Evolutionary conservation across 1,140 invertebrate genomes (phyloP).

Genomic region (Ditylenchus dipsaci): DNA sequence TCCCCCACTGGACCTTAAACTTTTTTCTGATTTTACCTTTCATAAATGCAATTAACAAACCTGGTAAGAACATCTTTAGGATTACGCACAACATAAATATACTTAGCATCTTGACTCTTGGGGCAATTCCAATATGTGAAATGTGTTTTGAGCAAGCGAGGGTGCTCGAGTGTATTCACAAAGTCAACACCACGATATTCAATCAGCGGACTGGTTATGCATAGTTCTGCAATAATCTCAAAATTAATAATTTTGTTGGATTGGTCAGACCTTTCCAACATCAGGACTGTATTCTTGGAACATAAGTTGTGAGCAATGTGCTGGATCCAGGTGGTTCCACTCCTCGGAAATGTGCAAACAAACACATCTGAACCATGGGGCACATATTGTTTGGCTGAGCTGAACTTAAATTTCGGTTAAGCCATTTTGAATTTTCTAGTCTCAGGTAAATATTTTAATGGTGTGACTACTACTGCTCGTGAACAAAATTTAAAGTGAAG

Average conservation of each 20-base stretch:
- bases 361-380: constrained; percentile 48
- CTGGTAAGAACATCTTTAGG: constrained; percentile 52
- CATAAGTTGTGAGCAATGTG: constrained; percentile 55
- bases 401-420: too few relatives aligned
- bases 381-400: constrained; percentile 46
- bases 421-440: too few relatives aligned
- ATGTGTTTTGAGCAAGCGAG: constrained; percentile 55
- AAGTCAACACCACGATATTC: constrained; percentile 52
- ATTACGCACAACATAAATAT: constrained; percentile 49
- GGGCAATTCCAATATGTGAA: constrained; percentile 48
- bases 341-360: constrained; percentile 56
- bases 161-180: constrained; percentile 34
- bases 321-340: constrained; percentile 59
- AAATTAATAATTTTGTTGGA: too few relatives aligned
- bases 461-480: too few relatives aligned
- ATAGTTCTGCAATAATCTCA: constrained; percentile 54
- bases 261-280: too few relatives aligned
- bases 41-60: too few relatives aligned
- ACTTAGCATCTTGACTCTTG: constrained; percentile 45
- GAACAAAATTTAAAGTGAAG: too few relatives aligned
- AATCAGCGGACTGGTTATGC: constrained; percentile 52
- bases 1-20: too few relatives aligned
- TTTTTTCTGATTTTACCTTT: too few relatives aligned
- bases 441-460: too few relatives aligned
- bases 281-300: constrained; percentile 42